Evolutionary conservation across 2,113 vertebrate species (phyloP).

Genomic region (Eclectus roratus): DNA sequence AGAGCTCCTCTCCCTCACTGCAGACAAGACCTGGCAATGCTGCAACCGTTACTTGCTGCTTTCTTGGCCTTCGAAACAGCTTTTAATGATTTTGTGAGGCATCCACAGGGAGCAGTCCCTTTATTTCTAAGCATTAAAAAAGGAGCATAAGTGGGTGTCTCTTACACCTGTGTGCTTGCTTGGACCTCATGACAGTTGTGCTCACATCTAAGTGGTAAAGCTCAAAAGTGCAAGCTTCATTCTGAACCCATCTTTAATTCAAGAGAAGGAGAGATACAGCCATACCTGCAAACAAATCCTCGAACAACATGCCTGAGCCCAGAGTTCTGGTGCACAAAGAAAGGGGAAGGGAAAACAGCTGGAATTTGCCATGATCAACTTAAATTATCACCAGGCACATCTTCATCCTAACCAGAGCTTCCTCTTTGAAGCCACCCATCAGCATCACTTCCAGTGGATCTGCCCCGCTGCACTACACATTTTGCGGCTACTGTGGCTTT

Average conservation of each 20-base stretch:
- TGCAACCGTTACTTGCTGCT: not conserved
- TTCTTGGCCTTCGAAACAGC: not conserved
- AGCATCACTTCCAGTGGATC: not conserved
- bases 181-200: not conserved
- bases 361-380: not conserved
- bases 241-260: not conserved
- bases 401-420: not conserved
- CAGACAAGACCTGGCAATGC: not conserved
- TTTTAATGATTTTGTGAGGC: constrained; percentile 9
- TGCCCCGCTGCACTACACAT: not conserved
- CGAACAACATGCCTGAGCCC: accelerated
- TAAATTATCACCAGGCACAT: not conserved
- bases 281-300: not conserved
- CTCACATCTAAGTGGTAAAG: not conserved
- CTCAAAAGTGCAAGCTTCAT: not conserved
- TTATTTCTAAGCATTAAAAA: not conserved
- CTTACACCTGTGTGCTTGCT: not conserved
- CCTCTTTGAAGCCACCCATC: not conserved
- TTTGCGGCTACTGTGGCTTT: constrained; percentile 46
- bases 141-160: not conserved
- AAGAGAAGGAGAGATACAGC: not conserved
- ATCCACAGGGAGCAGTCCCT: not conserved
- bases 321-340: not conserved
- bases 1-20: not conserved
- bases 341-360: not conserved